Percentiles rank a stretch among this genome's conserved stretches.
phyloP scores from a whole-genome alignment of 2,888 invertebrate species.

The Ceramica pisi region DNA sequence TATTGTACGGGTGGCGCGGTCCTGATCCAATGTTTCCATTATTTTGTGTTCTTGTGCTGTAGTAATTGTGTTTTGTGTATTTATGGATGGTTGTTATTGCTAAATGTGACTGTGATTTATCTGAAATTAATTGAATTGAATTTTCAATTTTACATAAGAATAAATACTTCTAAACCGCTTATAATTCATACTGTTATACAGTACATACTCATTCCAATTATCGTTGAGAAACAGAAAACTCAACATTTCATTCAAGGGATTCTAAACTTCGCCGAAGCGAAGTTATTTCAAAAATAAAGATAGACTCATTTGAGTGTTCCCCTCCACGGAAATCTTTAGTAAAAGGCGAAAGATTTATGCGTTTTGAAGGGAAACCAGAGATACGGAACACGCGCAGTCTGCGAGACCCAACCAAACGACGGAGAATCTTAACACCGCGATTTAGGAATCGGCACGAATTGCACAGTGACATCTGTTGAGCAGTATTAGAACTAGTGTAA shows the following conservation, averaged over 20 bases:
- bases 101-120: too few species aligned
- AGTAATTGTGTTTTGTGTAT: too few species aligned
- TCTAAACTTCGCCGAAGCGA: slow-evolving; percentile 43
- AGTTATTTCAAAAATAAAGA: slow-evolving; percentile 25
- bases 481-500: slow-evolving; percentile 8
- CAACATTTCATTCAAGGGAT: not conserved
- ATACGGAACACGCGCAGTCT: not conserved
- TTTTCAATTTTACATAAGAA: too few species aligned
- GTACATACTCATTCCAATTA: too few species aligned
- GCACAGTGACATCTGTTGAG: slow-evolving; percentile 53
- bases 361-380: slow-evolving; percentile 7
- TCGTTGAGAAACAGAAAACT: too few species aligned
- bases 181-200: too few species aligned
- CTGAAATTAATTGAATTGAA: too few species aligned
- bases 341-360: slow-evolving; percentile 93
- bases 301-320: slow-evolving; percentile 93
- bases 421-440: slow-evolving; percentile 58
- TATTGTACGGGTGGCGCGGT: too few species aligned
- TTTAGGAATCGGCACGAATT: slow-evolving; percentile 34
- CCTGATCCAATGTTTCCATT: too few species aligned
- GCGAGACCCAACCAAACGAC: slow-evolving; percentile 50
- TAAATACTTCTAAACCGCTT: too few species aligned
- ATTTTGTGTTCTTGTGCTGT: too few species aligned
- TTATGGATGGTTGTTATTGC: too few species aligned
- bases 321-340: slow-evolving; percentile 95